Percentiles rank a stretch among this genome's conserved stretches.
Evolutionary conservation across 2,113 vertebrate genomes (phyloP).

Genomic region (Gallinago jamesoni): DNA sequence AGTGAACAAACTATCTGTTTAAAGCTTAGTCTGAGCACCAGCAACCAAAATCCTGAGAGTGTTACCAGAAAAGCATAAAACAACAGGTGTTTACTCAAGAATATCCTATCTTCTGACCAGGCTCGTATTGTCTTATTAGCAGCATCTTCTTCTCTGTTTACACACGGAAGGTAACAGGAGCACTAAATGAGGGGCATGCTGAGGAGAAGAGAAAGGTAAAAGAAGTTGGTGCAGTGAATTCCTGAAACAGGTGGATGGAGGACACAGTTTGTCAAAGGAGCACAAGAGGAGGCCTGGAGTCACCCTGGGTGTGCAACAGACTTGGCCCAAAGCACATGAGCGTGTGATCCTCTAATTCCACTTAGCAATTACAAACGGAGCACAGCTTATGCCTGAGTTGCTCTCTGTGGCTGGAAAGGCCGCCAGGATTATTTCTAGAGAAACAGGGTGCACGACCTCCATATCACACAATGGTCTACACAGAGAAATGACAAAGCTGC

Average conservation of each 20-base stretch:
- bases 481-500: background rate
- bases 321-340: background rate
- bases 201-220: background rate
- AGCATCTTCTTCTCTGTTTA: background rate
- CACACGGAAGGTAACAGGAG: background rate
- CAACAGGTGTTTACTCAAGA: background rate
- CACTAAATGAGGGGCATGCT: background rate
- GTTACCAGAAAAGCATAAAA: background rate
- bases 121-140: background rate
- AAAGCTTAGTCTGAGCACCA: background rate
- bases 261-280: background rate
- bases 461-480: background rate
- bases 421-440: background rate
- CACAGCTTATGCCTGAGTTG: background rate
- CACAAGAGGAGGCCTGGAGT: background rate
- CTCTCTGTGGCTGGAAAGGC: background rate
- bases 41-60: background rate
- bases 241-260: background rate
- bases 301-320: background rate
- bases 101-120: background rate
- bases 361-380: background rate
- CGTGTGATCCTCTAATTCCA: background rate
- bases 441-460: accelerated
- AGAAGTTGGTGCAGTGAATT: background rate
- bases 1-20: background rate